Base-by-base conservation (phyloP, 2,888 invertebrate genomes). In the Hirtodrosophila cameraria region DNA sequence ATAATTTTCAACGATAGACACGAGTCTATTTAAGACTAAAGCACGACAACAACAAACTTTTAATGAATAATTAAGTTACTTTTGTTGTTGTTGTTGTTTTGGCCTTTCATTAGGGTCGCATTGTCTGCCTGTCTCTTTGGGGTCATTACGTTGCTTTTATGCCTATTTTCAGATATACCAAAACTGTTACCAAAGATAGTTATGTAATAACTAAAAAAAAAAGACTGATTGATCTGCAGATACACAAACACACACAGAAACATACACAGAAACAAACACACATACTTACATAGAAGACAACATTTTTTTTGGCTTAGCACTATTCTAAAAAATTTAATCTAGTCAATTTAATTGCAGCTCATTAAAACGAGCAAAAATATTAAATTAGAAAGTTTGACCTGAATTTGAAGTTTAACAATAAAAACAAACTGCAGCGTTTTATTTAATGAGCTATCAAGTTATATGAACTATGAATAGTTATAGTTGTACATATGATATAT, bases 41-140 rank as follows among this genome's bases (percentile, higher is more conserved):
- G 31, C 66, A 66, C 54, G 61, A 54, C 43, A 62, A 33, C 28
- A 23, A 31, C 8, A 30, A 50, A 38, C 39, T 35, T 23, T 12
- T 55, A 49, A 65, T 74, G 42, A 74, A 77, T 77, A 77, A 77
- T 77, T 77, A 41, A 77, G 77, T 77, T 77, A 77, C 71, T 62
- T 75, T 66, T 55, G 25, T 57, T 59, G 36, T 41, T 36, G 12
- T 28, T 57, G 11, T 58, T 36, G 12, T 42, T 33, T 18, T 28
- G 12, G 7, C 53, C 12, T 31, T 46, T 61, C 60, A 49, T 60
- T 60, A 35, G 63, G 28, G 54, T 28, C 15, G 48, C 48, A 53
- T 63, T 53, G 48, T 33, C 15, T 41, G 18, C 31, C 15, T 18
- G 25, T 28, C 27, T 16, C 11, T 23, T 23, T 36, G 48, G 33